These are phyloP conservation scores for Syncerus caffer DNA, from an alignment of 2,797 vertebrate genomes.

Conservation along the genomic window DNA sequence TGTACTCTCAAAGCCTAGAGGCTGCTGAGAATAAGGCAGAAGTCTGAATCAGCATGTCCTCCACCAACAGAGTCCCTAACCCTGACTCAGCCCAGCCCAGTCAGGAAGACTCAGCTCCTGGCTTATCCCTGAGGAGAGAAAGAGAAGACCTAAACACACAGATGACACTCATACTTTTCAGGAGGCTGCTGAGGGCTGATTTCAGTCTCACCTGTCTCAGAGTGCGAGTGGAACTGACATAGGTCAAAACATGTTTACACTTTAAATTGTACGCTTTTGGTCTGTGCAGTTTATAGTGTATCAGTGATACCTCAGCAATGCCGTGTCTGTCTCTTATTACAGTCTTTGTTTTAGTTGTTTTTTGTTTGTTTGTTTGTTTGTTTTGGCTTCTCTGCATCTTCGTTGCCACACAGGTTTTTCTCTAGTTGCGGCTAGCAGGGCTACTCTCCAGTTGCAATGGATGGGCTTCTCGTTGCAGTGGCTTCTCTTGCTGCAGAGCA, in stretches of 20 bases:
- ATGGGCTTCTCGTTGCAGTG: accelerated
- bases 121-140: neutral
- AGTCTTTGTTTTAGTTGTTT: neutral
- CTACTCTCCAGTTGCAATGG: neutral
- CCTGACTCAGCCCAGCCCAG: neutral
- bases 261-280: neutral
- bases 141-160: neutral
- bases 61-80: neutral
- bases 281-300: neutral
- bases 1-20: neutral
- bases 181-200: neutral
- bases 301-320: neutral
- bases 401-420: neutral
- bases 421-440: neutral
- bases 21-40: neutral
- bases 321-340: neutral
- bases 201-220: neutral
- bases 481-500: neutral
- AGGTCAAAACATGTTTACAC: neutral
- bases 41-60: neutral
- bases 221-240: neutral
- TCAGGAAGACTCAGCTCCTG: neutral
- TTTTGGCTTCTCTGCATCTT: neutral
- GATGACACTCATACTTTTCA: neutral
- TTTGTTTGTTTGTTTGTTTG: neutral